Base-by-base conservation (phyloP, 1,140 invertebrate species). In the Ooceraea biroi region DNA sequence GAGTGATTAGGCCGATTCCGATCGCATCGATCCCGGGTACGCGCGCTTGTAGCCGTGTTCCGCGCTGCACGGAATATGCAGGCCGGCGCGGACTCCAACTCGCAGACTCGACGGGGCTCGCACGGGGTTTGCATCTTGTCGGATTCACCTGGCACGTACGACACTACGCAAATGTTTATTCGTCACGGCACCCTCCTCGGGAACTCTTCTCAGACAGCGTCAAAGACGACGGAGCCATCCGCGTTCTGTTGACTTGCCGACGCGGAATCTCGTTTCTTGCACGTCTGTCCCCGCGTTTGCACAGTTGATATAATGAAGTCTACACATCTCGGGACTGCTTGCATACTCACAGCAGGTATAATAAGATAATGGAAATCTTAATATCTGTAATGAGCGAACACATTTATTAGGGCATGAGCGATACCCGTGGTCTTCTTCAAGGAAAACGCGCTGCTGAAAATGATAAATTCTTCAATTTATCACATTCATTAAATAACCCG, bases 1-100 rank as follows among this genome's bases (percentile, higher is more conserved):
- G 88, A 90, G 85, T 92, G 92, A 91, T 93, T 92, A 93, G 89
- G 90, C 89, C 89, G 91, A 92, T 91, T 91, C 83, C 88, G n/a
- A n/a, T n/a, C 83, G 44, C 85, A 86, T 89, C 90, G 86, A 90
- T 88, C 90, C 89, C 87, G 91, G 89, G 88, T 90, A n/a, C n/a
- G 85, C 69, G 82, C 88, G 88, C 90, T 90, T 91, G 89, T 88
- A 89, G 68, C 86, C 36, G 61, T 72, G 55, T 78, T 69, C 69
- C 87, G 83, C 86, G 46, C 60, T 87, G 69, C 78, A 71, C 80
- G 68, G 74, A 85, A 66, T 80, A 48, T 72, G 61, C 60, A 80
- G 48, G 27, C 14, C 11, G n/a, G 17, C 50, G 17, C 68, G 41
- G 44, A 73, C 66, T n/a, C n/a, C n/a, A 61, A 73, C 76, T 76